Conservation (phyloP, 1,140 invertebrate genomes). For the Cephus cinctus region DNA sequence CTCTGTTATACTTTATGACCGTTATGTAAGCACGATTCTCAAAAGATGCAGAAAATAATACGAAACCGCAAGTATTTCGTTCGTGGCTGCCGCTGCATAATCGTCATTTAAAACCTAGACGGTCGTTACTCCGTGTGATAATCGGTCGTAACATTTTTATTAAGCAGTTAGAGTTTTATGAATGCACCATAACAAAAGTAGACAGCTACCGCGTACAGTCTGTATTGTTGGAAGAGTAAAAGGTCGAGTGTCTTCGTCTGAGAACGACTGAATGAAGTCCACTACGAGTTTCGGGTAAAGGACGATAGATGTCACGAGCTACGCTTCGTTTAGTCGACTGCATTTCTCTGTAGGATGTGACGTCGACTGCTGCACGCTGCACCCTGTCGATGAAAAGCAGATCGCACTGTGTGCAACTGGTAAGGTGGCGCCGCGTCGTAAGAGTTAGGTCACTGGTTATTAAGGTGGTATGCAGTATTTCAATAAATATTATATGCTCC, state of each 20-base stretch:
- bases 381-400: too few relatives aligned
- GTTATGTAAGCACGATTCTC: too few relatives aligned
- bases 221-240: conserved; percentile 35
- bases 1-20: too few relatives aligned
- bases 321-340: background rate
- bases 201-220: conserved; percentile 21
- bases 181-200: conserved; percentile 20
- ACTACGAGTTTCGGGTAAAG: conserved; percentile 19
- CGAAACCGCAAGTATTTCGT: too few relatives aligned
- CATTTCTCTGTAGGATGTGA: background rate
- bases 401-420: too few relatives aligned
- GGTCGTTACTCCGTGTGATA: conserved; percentile 21
- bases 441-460: too few relatives aligned
- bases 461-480: too few relatives aligned
- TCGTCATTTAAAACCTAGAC: conserved; percentile 12
- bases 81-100: too few relatives aligned
- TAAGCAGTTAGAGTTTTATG: conserved; percentile 40
- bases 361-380: conserved; percentile 14
- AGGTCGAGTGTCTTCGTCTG: background rate
- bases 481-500: too few relatives aligned
- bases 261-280: too few relatives aligned
- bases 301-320: conserved; percentile 35
- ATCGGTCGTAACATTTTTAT: conserved; percentile 38
- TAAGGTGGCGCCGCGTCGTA: too few relatives aligned
- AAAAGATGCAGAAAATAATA: background rate